Conservation (phyloP, 2,113 vertebrate species). For the Triplophysa siluroides region DNA sequence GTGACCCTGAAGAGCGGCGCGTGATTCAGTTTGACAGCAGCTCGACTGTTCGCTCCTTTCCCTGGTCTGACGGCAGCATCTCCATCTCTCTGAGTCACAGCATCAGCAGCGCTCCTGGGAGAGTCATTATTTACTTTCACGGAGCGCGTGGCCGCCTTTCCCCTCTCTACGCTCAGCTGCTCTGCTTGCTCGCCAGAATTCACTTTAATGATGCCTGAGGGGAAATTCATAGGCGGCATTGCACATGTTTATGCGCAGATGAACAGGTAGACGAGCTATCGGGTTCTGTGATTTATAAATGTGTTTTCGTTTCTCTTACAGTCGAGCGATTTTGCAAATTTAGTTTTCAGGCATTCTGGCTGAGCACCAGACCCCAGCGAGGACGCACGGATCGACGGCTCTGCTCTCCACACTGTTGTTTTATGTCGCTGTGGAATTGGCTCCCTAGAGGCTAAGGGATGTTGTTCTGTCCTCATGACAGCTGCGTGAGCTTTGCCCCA, state of each 20-base stretch:
- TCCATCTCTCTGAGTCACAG: neutral
- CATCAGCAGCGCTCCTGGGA: neutral
- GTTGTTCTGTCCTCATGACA: constrained; percentile 24
- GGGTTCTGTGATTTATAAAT: no score
- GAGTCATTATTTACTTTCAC: constrained; percentile 15
- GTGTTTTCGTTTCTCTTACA: no score
- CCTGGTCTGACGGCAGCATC: neutral
- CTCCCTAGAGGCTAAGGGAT: neutral
- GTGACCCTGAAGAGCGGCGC: constrained; percentile 4
- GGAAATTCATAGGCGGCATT: constrained; percentile 6
- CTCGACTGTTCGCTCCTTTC: constrained; percentile 3
- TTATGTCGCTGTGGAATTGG: constrained; percentile 8
- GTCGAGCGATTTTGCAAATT: neutral
- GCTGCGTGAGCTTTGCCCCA: neutral
- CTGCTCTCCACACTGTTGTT: neutral
- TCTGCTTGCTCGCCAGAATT: neutral
- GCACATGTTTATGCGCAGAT: constrained; percentile 4
- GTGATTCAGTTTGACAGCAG: constrained; percentile 21
- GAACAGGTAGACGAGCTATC: no score
- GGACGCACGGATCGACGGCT: neutral
- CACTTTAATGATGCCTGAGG: constrained; percentile 25
- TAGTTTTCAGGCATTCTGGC: neutral
- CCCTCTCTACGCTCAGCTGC: constrained; percentile 22
- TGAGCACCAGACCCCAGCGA: neutral
- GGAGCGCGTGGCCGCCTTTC: neutral